phyloP scores from a whole-genome alignment of 2,888 invertebrate species.

The Acrobeloides nanus region DNA sequence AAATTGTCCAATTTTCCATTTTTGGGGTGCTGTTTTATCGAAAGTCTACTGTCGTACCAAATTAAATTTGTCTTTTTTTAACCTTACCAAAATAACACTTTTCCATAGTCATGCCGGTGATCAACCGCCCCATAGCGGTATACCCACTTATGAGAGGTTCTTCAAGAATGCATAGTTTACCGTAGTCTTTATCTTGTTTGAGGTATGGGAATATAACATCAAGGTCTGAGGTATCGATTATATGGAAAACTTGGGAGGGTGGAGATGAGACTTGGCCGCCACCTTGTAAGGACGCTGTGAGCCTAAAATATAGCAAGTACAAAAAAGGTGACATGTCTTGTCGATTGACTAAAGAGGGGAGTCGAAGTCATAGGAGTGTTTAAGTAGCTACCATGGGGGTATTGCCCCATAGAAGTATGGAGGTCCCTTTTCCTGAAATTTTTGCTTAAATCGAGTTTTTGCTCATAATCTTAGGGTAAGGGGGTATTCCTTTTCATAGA shows the following conservation, averaged over 20 bases:
- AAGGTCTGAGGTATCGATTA: constrained; percentile 19
- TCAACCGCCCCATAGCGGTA: constrained; percentile 38
- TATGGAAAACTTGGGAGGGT: constrained; percentile 31
- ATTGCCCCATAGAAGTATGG: background rate
- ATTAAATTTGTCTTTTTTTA: constrained; percentile 2
- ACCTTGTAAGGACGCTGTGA: constrained; percentile 31
- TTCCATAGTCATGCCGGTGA: constrained; percentile 25
- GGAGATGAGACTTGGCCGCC: constrained; percentile 24
- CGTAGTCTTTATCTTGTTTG: constrained; percentile 33
- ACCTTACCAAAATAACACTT: constrained; percentile 33
- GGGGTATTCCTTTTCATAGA: no score
- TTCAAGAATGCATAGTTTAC: constrained; percentile 35
- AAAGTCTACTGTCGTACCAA: background rate
- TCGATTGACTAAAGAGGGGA: no score
- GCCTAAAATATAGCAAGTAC: constrained; percentile 14
- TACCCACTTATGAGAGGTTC: constrained; percentile 35
- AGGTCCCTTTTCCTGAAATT: no score
- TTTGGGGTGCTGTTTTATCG: no score
- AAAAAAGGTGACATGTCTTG: no score
- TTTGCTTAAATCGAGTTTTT: no score
- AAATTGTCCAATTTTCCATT: no score
- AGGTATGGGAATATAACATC: constrained; percentile 32
- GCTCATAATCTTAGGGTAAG: no score
- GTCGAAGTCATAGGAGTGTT: no score
- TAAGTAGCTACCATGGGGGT: no score